Percentiles rank a stretch among this genome's conserved stretches.
These are phyloP conservation scores for Eumaeus atala DNA, from an alignment of 1,140 invertebrate genomes.

Conservation along the genomic window DNA sequence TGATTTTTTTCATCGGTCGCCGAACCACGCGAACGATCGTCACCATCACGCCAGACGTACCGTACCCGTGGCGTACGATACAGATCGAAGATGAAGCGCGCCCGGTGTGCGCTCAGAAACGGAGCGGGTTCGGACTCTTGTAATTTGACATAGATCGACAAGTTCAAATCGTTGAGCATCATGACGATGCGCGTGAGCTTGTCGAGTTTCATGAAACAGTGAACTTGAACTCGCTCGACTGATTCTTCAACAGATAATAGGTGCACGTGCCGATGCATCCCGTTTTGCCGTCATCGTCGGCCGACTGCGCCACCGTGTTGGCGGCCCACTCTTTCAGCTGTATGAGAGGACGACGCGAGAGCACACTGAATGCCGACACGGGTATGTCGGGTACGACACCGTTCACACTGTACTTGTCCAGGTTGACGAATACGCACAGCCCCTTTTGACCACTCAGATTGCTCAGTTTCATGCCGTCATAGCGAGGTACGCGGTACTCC, in stretches of 20 bases:
- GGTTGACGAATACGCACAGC: slow-evolving; percentile 8
- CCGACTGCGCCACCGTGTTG: slow-evolving; percentile 12
- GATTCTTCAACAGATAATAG: slow-evolving; percentile 10
- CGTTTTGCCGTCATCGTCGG: neutral
- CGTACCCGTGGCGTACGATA: slow-evolving; percentile 5
- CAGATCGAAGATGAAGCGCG: slow-evolving; percentile 11
- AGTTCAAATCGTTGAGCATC: slow-evolving; percentile 10
- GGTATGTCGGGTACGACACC: slow-evolving; percentile 7
- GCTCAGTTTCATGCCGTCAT: slow-evolving; percentile 11
- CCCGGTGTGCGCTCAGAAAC: slow-evolving; percentile 7
- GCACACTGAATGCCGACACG: slow-evolving; percentile 11
- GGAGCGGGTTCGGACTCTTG: slow-evolving; percentile 13
- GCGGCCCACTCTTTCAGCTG: slow-evolving; percentile 11
- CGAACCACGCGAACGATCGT: no score
- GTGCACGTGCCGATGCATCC: slow-evolving; percentile 9
- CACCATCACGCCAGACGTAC: slow-evolving; percentile 1
- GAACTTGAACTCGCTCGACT: slow-evolving; percentile 10
- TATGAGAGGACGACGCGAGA: slow-evolving; percentile 9
- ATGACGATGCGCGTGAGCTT: slow-evolving; percentile 11
- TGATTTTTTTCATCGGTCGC: no score
- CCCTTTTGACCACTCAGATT: slow-evolving; percentile 12
- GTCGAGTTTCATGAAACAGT: slow-evolving; percentile 13
- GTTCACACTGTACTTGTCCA: slow-evolving; percentile 9
- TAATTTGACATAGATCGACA: slow-evolving; percentile 9
- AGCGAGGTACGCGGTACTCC: slow-evolving; percentile 13